phyloP scores from a whole-genome alignment of 2,113 vertebrate species.

The Stictonetta naevosa region DNA sequence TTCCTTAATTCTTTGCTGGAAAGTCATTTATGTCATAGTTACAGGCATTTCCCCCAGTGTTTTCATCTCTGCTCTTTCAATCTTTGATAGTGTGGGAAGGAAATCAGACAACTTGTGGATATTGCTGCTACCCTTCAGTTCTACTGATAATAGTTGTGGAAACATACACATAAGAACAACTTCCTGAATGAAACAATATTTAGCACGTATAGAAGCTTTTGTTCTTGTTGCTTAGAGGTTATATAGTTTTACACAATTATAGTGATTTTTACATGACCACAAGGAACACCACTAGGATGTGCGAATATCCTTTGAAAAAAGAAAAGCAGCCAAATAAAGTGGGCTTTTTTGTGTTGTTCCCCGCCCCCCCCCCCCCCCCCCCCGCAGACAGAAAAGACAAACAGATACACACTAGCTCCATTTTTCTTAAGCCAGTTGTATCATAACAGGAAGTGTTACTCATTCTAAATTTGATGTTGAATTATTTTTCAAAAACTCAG shows the following conservation, averaged over 20 bases:
- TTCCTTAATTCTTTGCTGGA: conserved; percentile 69
- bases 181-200: conserved; percentile 82
- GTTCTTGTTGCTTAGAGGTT: conserved; percentile 15
- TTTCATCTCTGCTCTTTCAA: conserved; percentile 83
- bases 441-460: conserved; percentile 62
- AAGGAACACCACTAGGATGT: not conserved
- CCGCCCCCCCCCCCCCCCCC: not conserved
- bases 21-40: conserved; percentile 59
- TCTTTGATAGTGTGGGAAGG: conserved; percentile 78
- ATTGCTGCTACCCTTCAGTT: conserved; percentile 74
- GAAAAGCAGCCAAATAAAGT: not conserved
- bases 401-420: not conserved
- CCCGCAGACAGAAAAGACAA: not conserved
- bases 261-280: not conserved
- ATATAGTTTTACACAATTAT: not conserved
- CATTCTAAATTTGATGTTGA: conserved; percentile 20
- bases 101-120: conserved; percentile 81
- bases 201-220: conserved; percentile 49
- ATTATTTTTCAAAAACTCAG: not conserved
- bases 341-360: too few relatives aligned
- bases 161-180: conserved; percentile 84
- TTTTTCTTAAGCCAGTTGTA: conserved; percentile 28
- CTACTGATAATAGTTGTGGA: conserved; percentile 84
- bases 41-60: conserved; percentile 77
- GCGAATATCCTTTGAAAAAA: not conserved